These are phyloP conservation scores for Drosophila littoralis DNA, from an alignment of 1,140 invertebrate species.

Conservation along the genomic window DNA sequence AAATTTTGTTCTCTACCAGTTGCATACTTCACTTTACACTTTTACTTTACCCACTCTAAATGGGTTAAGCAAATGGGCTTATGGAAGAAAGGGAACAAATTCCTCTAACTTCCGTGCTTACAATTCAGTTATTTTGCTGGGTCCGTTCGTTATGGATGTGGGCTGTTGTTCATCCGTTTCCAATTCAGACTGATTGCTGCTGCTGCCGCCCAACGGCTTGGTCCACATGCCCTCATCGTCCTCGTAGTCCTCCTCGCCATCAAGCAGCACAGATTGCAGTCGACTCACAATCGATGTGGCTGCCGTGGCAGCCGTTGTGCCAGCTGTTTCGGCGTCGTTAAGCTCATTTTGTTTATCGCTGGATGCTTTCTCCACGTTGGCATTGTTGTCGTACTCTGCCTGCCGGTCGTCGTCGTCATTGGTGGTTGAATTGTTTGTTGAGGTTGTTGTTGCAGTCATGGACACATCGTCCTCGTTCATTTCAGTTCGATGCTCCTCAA, in stretches of 20 bases:
- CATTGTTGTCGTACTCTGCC: conserved; percentile 81
- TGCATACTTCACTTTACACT: too few species aligned
- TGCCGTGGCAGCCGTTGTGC: conserved; percentile 24
- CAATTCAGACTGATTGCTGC: conserved; percentile 23
- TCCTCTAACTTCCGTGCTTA: conserved; percentile 32
- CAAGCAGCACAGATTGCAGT: conserved; percentile 74
- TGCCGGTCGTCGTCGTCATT: conserved; percentile 54
- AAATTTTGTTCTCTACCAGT: too few species aligned
- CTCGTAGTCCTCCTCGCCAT: conserved; percentile 78
- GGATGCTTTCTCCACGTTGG: conserved; percentile 75
- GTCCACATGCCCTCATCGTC: conserved; percentile 83
- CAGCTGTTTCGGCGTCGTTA: conserved; percentile 28
- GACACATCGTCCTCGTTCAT: conserved; percentile 34
- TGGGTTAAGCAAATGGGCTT: too few species aligned
- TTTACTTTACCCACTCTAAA: too few species aligned
- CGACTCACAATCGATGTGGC: conserved; percentile 63
- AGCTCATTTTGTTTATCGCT: conserved; percentile 57
- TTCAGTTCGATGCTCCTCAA: conserved; percentile 14
- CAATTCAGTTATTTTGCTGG: conserved; percentile 67
- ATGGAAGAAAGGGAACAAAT: too few species aligned
- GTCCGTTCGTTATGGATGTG: conserved; percentile 60
- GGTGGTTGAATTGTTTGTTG: not conserved
- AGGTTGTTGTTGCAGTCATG: conserved; percentile 24
- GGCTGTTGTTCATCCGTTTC: conserved; percentile 27
- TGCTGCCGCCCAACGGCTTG: conserved; percentile 67